phyloP scores from a whole-genome alignment of 1,140 invertebrate species.

The Dendroctonus ponderosae region DNA sequence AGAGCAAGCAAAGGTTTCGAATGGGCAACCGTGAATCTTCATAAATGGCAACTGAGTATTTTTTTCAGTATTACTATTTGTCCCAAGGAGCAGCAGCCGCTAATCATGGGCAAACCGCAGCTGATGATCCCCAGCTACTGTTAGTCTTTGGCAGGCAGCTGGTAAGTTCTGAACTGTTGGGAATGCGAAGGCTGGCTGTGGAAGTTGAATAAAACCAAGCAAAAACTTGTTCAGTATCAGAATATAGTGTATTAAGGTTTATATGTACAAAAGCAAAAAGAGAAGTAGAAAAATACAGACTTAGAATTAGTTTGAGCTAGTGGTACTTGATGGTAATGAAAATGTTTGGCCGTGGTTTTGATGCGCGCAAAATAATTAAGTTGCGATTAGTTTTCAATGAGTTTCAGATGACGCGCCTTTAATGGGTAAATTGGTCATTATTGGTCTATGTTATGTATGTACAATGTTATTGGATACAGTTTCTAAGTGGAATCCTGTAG shows the following conservation, averaged over 20 bases:
- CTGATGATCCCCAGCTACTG: conserved; percentile 42
- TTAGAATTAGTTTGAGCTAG: conserved; percentile 18
- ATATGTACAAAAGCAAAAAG: conserved; percentile 19
- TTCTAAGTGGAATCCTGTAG: conserved; percentile 4
- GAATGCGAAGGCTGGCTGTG: too few relatives aligned
- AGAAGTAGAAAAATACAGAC: conserved; percentile 18
- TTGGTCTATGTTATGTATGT: too few relatives aligned
- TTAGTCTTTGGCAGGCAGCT: conserved; percentile 7
- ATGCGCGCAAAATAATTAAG: neutral
- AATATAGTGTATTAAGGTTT: conserved; percentile 11
- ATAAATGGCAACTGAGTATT: neutral
- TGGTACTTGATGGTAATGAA: neutral
- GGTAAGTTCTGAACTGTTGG: too few relatives aligned
- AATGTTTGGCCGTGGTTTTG: conserved; percentile 3
- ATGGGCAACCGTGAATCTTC: neutral
- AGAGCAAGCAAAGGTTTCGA: conserved; percentile 62
- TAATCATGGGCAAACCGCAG: conserved; percentile 48
- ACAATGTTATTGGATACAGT: too few relatives aligned
- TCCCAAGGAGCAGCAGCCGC: conserved; percentile 57
- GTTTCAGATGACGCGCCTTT: too few relatives aligned
- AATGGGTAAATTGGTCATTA: too few relatives aligned
- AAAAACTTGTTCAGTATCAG: conserved; percentile 1
- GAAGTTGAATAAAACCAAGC: neutral
- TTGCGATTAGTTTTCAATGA: too few relatives aligned
- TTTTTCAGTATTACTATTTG: conserved; percentile 59